Conservation (phyloP, 2,113 vertebrate species). For the Phrynosoma blainvillii region DNA sequence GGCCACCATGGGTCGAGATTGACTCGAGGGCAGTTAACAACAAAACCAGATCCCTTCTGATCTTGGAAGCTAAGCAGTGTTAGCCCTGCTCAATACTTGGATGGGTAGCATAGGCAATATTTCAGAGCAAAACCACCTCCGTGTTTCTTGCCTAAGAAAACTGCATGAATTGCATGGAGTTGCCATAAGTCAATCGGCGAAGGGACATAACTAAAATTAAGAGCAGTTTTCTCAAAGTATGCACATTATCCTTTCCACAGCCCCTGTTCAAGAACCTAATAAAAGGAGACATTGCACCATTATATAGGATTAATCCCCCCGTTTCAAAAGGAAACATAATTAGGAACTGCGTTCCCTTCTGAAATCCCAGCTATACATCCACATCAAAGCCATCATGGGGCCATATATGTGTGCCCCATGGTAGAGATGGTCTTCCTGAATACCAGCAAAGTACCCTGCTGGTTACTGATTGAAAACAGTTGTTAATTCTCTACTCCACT, state of each 20-base stretch:
- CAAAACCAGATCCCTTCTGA: too few relatives aligned
- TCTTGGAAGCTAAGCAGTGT: too few relatives aligned
- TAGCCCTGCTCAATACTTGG: too few relatives aligned
- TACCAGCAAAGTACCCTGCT: conserved; percentile 83
- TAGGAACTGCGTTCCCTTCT: conserved; percentile 67
- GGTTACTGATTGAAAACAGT: conserved; percentile 97
- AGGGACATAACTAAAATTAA: conserved; percentile 24
- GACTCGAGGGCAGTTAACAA: too few relatives aligned
- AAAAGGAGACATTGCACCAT: conserved; percentile 42
- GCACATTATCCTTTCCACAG: background rate
- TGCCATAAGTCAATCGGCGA: too few relatives aligned
- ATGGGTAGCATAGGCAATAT: too few relatives aligned
- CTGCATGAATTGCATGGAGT: too few relatives aligned
- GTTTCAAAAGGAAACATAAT: conserved; percentile 66
- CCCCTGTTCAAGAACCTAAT: conserved; percentile 36
- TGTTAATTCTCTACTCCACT: conserved; percentile 96
- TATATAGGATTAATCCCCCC: conserved; percentile 66
- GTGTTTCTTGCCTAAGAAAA: too few relatives aligned
- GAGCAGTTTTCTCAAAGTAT: background rate
- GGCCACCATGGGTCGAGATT: too few relatives aligned
- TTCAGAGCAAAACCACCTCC: too few relatives aligned
- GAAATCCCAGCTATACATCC: conserved; percentile 65
- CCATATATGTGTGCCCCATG: conserved; percentile 83
- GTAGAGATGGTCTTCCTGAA: conserved; percentile 79
- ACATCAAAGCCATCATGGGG: conserved; percentile 82